phyloP scores from a whole-genome alignment of 37 sponge, comb jelly and placozoan species.

The Chondrosia reniformis region DNA sequence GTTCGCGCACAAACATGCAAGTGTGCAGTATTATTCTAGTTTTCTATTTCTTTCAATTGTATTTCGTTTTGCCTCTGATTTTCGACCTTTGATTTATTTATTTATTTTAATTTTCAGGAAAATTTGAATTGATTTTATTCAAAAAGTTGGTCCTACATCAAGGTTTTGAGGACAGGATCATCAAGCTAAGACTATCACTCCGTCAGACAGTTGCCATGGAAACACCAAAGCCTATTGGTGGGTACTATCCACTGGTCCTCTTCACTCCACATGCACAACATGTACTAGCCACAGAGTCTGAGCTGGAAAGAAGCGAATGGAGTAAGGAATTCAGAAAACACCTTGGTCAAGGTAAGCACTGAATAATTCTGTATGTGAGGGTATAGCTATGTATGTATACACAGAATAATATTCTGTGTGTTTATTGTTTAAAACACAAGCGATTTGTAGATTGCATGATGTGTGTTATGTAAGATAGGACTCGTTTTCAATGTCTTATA shows the following conservation, averaged over 20 bases:
- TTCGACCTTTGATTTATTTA: background rate
- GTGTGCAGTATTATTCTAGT: no score
- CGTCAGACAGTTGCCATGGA: constrained; percentile 9
- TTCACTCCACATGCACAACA: background rate
- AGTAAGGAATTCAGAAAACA: background rate
- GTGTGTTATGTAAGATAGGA: background rate
- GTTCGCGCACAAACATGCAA: background rate
- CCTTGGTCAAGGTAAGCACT: background rate
- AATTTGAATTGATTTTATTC: background rate
- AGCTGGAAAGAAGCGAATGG: background rate
- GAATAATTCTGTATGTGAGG: constrained; percentile 27
- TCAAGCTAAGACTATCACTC: background rate
- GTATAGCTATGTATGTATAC: background rate
- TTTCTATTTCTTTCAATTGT: no score
- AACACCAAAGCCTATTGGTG: background rate
- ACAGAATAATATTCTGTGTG: background rate
- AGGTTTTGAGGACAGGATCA: background rate
- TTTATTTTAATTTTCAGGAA: background rate
- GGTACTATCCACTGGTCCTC: background rate
- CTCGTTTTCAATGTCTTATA: background rate
- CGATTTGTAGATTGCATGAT: background rate
- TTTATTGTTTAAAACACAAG: background rate
- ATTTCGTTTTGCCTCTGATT: background rate
- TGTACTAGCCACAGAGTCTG: background rate
- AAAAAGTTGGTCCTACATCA: background rate